Evolutionary conservation across 2,113 vertebrate genomes (phyloP).

Genomic region (Corythaeola cristata): DNA sequence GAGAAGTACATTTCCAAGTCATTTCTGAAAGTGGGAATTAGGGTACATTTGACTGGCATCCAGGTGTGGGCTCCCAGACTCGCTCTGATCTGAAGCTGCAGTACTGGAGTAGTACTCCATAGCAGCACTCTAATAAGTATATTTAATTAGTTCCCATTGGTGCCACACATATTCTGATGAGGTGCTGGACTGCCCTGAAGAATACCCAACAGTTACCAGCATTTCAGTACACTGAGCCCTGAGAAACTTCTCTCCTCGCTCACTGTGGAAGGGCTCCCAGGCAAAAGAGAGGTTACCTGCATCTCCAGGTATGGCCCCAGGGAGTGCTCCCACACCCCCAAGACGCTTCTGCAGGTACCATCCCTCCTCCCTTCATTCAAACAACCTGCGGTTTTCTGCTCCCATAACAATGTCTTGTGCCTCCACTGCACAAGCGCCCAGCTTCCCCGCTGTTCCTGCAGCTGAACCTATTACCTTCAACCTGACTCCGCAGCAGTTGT

Average conservation of each 20-base stretch:
- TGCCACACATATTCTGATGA: neutral
- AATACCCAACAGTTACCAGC: neutral
- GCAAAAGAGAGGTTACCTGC: neutral
- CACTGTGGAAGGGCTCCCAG: neutral
- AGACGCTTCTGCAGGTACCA: neutral
- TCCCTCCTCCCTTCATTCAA: neutral
- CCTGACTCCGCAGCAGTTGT: neutral
- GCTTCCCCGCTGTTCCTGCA: neutral
- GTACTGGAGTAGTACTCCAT: neutral
- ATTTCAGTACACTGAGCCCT: neutral
- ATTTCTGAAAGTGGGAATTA: neutral
- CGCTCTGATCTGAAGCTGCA: neutral
- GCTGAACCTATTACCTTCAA: neutral
- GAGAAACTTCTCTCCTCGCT: neutral
- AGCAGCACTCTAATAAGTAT: neutral
- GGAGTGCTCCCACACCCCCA: neutral
- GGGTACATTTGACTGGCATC: neutral
- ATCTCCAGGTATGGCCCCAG: accelerated
- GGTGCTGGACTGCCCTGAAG: neutral
- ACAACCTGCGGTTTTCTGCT: neutral
- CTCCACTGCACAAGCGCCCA: neutral
- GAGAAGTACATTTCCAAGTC: neutral
- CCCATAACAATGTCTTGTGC: neutral
- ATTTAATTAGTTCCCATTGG: neutral
- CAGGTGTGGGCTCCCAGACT: neutral